Evolutionary conservation across 2,888 invertebrate genomes (phyloP).

Genomic region (Dermolepida albohirtum): DNA sequence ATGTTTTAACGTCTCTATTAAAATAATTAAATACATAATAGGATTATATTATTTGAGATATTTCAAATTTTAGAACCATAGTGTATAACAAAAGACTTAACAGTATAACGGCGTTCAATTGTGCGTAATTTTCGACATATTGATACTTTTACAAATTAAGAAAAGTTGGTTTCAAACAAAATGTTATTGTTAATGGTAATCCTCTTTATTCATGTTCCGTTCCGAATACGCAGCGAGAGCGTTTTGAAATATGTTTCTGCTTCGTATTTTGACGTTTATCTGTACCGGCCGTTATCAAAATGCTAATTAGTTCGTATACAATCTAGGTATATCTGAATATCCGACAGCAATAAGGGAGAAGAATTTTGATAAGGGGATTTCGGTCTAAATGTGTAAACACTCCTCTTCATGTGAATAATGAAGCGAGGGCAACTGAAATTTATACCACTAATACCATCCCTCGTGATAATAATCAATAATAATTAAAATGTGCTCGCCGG

Average conservation of each 20-base stretch:
- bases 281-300: conserved; percentile 5
- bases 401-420: conserved; percentile 1
- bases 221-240: background rate
- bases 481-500: conserved; percentile 8
- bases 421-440: background rate
- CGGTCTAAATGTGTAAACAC: conserved; percentile 9
- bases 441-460: conserved; percentile 1
- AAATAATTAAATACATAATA: too few relatives aligned
- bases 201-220: conserved; percentile 7
- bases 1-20: too few relatives aligned
- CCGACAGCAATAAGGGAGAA: background rate
- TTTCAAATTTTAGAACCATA: too few relatives aligned
- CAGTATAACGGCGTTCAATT: too few relatives aligned
- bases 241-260: conserved; percentile 1
- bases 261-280: background rate
- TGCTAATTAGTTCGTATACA: conserved; percentile 5
- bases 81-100: too few relatives aligned
- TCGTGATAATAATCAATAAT: conserved; percentile 4
- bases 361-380: conserved; percentile 8
- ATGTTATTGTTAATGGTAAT: background rate
- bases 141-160: too few relatives aligned
- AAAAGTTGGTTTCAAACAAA: too few relatives aligned
- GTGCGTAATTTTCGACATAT: too few relatives aligned
- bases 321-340: background rate
- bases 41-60: too few relatives aligned